These are phyloP conservation scores for Papilio glaucus DNA, from an alignment of 1,140 invertebrate genomes.

Conservation along the genomic window DNA sequence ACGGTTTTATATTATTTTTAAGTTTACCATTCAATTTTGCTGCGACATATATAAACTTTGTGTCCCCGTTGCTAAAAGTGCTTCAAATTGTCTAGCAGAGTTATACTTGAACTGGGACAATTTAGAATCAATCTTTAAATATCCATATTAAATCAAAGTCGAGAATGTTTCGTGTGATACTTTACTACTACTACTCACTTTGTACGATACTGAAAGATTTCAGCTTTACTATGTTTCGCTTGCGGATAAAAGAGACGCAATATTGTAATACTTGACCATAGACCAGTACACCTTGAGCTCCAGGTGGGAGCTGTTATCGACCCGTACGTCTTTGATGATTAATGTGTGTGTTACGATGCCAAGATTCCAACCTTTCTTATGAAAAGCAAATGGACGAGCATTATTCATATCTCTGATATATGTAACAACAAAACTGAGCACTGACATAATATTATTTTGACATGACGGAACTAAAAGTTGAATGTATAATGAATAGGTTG, in stretches of 20 bases:
- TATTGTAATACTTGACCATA: conserved; percentile 17
- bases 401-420: conserved; percentile 24
- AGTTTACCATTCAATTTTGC: too few relatives aligned
- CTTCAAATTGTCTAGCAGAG: too few relatives aligned
- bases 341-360: conserved; percentile 30
- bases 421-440: conserved; percentile 14
- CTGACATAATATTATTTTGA: conserved; percentile 2
- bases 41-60: too few relatives aligned
- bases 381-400: conserved; percentile 12
- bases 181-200: too few relatives aligned
- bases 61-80: too few relatives aligned
- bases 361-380: conserved; percentile 30
- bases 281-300: conserved; percentile 19
- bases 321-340: neutral
- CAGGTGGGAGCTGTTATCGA: conserved; percentile 32
- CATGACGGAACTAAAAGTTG: neutral
- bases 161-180: too few relatives aligned
- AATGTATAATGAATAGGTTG: neutral
- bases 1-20: too few relatives aligned
- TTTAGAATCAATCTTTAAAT: too few relatives aligned
- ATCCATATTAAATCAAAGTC: too few relatives aligned
- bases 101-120: too few relatives aligned
- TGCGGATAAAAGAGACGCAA: neutral
- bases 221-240: neutral
- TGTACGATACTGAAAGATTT: neutral